Conservation (phyloP, 1,140 invertebrate species). For the Lethrus apterus region DNA sequence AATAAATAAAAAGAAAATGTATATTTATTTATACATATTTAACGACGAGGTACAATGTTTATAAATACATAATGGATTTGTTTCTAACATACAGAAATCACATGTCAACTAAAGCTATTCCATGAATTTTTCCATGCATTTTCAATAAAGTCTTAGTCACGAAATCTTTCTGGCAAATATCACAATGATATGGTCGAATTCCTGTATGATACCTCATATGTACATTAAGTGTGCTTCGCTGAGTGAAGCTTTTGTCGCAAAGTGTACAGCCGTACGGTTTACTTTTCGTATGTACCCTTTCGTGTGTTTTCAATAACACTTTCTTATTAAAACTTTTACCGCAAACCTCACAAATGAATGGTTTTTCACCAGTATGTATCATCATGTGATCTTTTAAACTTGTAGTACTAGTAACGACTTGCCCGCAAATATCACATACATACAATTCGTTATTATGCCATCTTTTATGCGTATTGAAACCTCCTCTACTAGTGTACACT, state of each 20-base stretch:
- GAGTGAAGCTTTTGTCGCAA: constrained; percentile 9
- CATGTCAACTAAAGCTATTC: background rate
- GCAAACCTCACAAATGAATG: constrained; percentile 38
- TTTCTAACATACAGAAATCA: too few relatives aligned
- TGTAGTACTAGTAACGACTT: constrained; percentile 27
- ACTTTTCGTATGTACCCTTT: constrained; percentile 51
- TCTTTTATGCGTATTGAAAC: constrained; percentile 27
- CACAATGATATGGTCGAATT: constrained; percentile 3
- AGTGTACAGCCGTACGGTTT: constrained; percentile 43
- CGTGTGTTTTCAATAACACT: constrained; percentile 16
- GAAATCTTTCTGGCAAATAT: constrained; percentile 5
- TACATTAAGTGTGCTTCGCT: constrained; percentile 1
- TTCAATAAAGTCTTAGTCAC: constrained; percentile 1
- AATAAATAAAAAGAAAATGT: too few relatives aligned
- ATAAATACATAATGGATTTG: too few relatives aligned
- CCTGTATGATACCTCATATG: constrained; percentile 7
- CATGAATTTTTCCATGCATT: constrained; percentile 1
- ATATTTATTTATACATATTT: too few relatives aligned
- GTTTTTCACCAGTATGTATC: constrained; percentile 42
- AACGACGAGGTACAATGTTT: too few relatives aligned
- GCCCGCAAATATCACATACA: constrained; percentile 38
- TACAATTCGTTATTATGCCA: constrained; percentile 39
- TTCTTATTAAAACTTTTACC: constrained; percentile 30
- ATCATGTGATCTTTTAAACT: constrained; percentile 30
- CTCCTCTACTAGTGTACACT: background rate